Conservation (phyloP, 2,113 vertebrate genomes). For the Hippoglossus stenolepis region DNA sequence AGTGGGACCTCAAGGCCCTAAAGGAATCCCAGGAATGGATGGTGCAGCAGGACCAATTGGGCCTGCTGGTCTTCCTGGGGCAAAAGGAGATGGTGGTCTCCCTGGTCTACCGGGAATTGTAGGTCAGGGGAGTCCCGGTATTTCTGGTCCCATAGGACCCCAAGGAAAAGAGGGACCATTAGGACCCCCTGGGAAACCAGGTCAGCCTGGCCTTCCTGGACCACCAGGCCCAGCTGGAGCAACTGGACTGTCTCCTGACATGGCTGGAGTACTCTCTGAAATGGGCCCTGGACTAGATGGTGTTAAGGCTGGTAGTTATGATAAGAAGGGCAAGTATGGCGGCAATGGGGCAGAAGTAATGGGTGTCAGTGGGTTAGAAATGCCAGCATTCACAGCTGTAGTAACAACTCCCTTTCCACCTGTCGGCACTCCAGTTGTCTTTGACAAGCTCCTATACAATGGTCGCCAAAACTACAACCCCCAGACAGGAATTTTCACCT, state of each 20-base stretch:
- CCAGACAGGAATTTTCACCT: conserved; percentile 95
- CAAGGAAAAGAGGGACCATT: conserved; percentile 87
- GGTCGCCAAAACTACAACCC: conserved; percentile 97
- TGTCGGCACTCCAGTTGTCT: conserved; percentile 90
- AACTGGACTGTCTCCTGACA: conserved; percentile 83
- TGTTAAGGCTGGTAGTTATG: conserved; percentile 82
- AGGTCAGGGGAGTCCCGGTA: conserved; percentile 86
- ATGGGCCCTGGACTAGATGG: conserved; percentile 90
- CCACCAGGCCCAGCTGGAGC: conserved; percentile 89
- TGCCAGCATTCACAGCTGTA: conserved; percentile 96
- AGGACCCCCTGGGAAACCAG: conserved; percentile 86
- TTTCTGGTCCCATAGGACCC: conserved; percentile 87
- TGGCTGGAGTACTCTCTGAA: conserved; percentile 91
- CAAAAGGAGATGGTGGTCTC: conserved; percentile 89
- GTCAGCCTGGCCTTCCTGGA: conserved; percentile 89
- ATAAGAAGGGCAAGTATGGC: conserved; percentile 88
- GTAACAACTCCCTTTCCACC: conserved; percentile 92
- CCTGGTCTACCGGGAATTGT: conserved; percentile 88
- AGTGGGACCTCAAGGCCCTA: conserved; percentile 90
- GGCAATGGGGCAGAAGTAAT: conserved; percentile 76
- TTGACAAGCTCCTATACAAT: conserved; percentile 96
- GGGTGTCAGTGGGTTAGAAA: conserved; percentile 85
- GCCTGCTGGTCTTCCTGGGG: conserved; percentile 87
- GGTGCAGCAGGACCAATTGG: conserved; percentile 91
- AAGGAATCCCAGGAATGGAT: conserved; percentile 91